phyloP scores from a whole-genome alignment of 2,888 invertebrate species.

The Eupsilia transversa region DNA sequence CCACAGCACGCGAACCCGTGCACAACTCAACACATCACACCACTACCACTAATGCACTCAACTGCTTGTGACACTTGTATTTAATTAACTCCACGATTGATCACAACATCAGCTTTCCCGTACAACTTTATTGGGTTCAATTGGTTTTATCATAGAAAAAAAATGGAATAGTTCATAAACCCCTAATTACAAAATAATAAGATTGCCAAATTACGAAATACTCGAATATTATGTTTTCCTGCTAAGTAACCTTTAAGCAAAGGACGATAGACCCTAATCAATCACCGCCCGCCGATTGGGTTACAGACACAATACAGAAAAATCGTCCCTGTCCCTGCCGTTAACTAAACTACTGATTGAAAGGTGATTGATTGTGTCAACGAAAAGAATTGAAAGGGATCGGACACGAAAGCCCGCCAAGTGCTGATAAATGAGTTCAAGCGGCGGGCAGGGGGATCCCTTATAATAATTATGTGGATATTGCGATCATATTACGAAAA shows the following conservation, averaged over 20 bases:
- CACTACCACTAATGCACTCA: conserved; percentile 64
- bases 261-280: conserved; percentile 61
- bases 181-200: not conserved
- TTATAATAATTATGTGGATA: conserved; percentile 24
- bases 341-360: conserved; percentile 75
- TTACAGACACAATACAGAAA: conserved; percentile 70
- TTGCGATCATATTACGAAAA: not conserved
- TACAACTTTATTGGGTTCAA: conserved; percentile 12
- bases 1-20: conserved; percentile 71
- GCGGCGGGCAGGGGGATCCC: conserved; percentile 13
- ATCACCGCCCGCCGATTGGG: conserved; percentile 72
- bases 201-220: not conserved
- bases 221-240: conserved; percentile 1
- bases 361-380: conserved; percentile 76
- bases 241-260: conserved; percentile 9
- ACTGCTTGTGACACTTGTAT: conserved; percentile 30
- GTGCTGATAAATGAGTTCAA: conserved; percentile 65
- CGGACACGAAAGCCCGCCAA: conserved; percentile 50
- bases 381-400: conserved; percentile 68
- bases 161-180: not conserved
- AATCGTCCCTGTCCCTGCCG: conserved; percentile 65
- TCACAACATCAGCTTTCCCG: conserved; percentile 56
- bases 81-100: conserved; percentile 45
- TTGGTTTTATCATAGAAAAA: not conserved
- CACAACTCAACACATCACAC: conserved; percentile 65